A percentile compares a stretch with the other conserved stretches of the same genome.
Conservation (phyloP, 2,113 vertebrate genomes). For the Pionites leucogaster region DNA sequence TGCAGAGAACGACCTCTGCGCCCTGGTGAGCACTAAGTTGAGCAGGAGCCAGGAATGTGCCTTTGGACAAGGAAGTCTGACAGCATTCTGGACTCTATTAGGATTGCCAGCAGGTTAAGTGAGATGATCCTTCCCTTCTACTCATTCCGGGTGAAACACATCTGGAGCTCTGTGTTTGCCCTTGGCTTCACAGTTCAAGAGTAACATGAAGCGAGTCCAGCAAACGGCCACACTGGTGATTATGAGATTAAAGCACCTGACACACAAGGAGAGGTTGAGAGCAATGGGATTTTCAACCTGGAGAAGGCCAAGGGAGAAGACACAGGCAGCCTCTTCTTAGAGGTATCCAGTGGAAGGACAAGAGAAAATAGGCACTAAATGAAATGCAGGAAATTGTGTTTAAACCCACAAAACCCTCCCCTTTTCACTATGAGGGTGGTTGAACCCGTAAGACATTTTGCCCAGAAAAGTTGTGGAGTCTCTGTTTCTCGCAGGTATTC, state of each 20-base stretch:
- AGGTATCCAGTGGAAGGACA: not conserved
- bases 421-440: not conserved
- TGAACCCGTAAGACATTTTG: not conserved
- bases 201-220: not conserved
- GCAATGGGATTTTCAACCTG: not conserved
- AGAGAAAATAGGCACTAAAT: not conserved
- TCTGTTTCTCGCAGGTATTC: not conserved
- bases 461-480: not conserved
- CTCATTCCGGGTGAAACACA: not conserved
- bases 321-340: not conserved
- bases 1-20: not conserved
- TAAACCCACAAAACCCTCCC: not conserved
- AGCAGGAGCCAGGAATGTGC: not conserved
- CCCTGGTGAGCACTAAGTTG: not conserved
- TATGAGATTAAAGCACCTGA: not conserved
- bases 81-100: not conserved
- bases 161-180: not conserved
- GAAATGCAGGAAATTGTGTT: not conserved
- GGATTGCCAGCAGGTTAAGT: not conserved
- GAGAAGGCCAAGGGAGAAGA: not conserved
- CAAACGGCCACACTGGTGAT: not conserved
- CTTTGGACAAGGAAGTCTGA: not conserved
- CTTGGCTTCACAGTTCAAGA: not conserved
- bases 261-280: not conserved
- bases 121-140: not conserved